Percentiles rank a stretch among this genome's conserved stretches.
phyloP scores from a whole-genome alignment of 2,888 invertebrate genomes.

The Agrochola litura region DNA sequence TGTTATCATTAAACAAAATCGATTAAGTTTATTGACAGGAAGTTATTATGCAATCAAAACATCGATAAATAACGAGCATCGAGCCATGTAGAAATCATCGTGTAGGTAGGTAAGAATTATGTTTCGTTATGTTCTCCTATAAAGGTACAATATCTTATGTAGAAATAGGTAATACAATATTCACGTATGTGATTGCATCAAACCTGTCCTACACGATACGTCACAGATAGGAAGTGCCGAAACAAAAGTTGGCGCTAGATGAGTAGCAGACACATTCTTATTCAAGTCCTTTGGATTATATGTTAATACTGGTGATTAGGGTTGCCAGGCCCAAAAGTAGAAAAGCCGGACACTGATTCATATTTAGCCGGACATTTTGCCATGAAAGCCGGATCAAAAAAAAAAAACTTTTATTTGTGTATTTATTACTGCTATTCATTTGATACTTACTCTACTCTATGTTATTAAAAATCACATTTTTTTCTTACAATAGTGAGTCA shows the following conservation, averaged over 20 bases:
- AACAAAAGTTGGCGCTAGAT: conserved; percentile 51
- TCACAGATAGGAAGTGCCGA: conserved; percentile 46
- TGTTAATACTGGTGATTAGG: conserved; percentile 9
- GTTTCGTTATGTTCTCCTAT: conserved; percentile 13
- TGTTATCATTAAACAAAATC: conserved; percentile 21
- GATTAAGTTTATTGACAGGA: conserved; percentile 16
- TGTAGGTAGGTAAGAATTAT: conserved; percentile 23
- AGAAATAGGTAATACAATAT: conserved; percentile 28
- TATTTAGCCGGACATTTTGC: too few relatives aligned
- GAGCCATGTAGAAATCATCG: conserved; percentile 18
- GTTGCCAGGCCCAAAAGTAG: too few relatives aligned
- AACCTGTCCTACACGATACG: conserved; percentile 34
- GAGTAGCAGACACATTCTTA: conserved; percentile 38
- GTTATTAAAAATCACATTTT: too few relatives aligned
- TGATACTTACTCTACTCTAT: too few relatives aligned
- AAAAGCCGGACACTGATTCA: too few relatives aligned
- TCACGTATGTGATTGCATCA: conserved; percentile 36
- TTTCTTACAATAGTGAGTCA: too few relatives aligned
- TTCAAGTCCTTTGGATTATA: conserved; percentile 41
- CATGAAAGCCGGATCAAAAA: too few relatives aligned
- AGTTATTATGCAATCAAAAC: conserved; percentile 12
- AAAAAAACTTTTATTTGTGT: too few relatives aligned
- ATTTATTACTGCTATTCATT: too few relatives aligned
- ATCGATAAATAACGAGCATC: conserved; percentile 14
- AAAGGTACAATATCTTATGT: background rate